A percentile compares a stretch with the other conserved stretches of the same genome.
Evolutionary conservation across 1,140 invertebrate genomes (phyloP).

Genomic region (Aphelinus certus): DNA sequence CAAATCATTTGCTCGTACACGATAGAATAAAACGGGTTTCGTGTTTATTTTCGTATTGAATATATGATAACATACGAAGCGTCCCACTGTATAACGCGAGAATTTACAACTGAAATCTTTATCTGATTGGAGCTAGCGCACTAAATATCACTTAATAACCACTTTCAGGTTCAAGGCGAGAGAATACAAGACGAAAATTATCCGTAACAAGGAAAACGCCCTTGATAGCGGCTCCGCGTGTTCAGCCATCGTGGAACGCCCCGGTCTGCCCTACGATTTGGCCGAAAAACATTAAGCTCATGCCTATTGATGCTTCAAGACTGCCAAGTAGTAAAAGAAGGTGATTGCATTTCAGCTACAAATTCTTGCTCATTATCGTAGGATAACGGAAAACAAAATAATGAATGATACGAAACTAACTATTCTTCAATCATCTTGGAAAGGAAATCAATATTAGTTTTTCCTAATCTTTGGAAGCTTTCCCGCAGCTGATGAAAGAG

Average conservation of each 20-base stretch:
- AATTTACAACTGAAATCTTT: too few species aligned
- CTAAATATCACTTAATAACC: background rate
- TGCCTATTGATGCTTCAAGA: slow-evolving; percentile 57
- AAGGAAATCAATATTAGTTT: slow-evolving; percentile 3
- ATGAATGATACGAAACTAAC: too few species aligned
- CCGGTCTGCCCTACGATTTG: slow-evolving; percentile 51
- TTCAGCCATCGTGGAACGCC: slow-evolving; percentile 55
- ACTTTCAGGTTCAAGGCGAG: slow-evolving; percentile 45
- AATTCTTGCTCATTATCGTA: background rate
- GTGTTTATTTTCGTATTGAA: too few species aligned
- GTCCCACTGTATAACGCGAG: too few species aligned
- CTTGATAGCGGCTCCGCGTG: slow-evolving; percentile 42
- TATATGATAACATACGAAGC: too few species aligned
- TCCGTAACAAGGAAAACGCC: slow-evolving; percentile 45
- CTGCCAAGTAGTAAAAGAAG: slow-evolving; percentile 57
- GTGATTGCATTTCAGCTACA: slow-evolving; percentile 40
- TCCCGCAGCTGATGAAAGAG: background rate
- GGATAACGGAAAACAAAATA: background rate
- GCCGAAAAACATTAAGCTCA: slow-evolving; percentile 60
- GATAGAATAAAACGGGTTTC: too few species aligned
- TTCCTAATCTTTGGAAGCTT: background rate
- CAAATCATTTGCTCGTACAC: too few species aligned
- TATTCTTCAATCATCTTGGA: background rate
- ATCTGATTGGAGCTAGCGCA: too few species aligned
- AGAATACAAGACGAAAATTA: slow-evolving; percentile 44